phyloP scores from a whole-genome alignment of 2,888 invertebrate genomes.

The Cetonia aurata region DNA sequence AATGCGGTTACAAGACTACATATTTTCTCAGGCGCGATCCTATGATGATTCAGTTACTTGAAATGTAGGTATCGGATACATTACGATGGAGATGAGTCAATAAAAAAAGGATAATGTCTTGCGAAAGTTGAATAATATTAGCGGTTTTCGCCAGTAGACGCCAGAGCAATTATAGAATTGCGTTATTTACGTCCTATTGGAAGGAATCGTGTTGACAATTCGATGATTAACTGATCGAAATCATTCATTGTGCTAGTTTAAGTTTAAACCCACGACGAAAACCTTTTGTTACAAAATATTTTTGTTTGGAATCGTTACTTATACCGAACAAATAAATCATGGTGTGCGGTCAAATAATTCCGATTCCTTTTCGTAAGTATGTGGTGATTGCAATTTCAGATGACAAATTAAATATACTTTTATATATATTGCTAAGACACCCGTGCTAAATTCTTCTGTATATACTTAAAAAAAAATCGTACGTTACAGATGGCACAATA shows the following conservation, averaged over 20 bases:
- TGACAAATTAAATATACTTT: no score
- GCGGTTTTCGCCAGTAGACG: slow-evolving; percentile 4
- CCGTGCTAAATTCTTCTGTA: no score
- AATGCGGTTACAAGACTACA: neutral
- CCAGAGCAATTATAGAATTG: neutral
- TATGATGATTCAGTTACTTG: slow-evolving; percentile 22
- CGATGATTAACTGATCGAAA: neutral
- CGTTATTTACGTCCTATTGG: neutral
- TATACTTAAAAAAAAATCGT: no score
- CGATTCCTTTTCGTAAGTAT: no score
- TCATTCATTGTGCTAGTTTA: neutral
- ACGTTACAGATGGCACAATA: no score
- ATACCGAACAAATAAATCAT: no score
- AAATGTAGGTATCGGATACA: slow-evolving; percentile 12
- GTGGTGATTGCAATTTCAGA: no score
- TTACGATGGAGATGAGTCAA: slow-evolving; percentile 25
- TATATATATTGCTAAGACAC: no score
- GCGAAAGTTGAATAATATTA: slow-evolving; percentile 1
- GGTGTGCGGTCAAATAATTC: no score
- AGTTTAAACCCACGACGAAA: neutral
- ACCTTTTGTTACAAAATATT: neutral
- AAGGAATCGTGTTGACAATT: neutral
- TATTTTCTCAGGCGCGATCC: neutral
- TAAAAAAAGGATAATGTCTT: neutral
- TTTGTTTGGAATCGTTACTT: neutral